Evolutionary conservation across 2,113 vertebrate species (phyloP), one percentile per base, ranked within the genome.

Genomic region (Passer montanus): DNA sequence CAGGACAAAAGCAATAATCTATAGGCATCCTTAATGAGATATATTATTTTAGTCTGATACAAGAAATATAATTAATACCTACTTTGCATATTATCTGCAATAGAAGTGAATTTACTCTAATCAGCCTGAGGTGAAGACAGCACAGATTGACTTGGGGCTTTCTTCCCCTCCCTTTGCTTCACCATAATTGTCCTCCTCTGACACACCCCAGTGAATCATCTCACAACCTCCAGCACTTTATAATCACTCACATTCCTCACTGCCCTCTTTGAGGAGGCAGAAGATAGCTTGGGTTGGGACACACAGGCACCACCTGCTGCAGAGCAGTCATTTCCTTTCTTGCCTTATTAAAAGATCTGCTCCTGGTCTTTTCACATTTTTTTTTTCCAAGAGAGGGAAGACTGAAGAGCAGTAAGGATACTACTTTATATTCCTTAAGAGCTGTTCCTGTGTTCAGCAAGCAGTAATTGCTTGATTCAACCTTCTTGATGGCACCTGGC

Each of bases 61-160:
- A 60, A 80, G 84, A 94, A 80, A 85, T 87, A 92, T 47, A 79
- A 93, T 89, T 33, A 87, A 73, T 90, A 91, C 31, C 63, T 80
- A 67, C 62, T 93, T 94, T 93, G 68, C 69, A 52, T 83, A 80
- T 76, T 89, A 85, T 89, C 89, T 96, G 58, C 41, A 91, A 55
- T 8, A 62, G 86, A 33, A 17, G 89, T 95, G 95, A 95, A 87
- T 96, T 96, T 84, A 63, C 64, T 94, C 75, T 87, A 92, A 95
- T 95, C 87, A 95, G 64, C 62, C 49, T n/a, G 59, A 97, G 92
- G 96, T 82, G 93, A 96, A 85, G 53, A 46, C 35, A 95, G 64
- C 74, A 69, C 85, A 97, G 95, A 94, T 96, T 94, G 94, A 91
- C 41, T 90, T 63, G 50, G 83, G 72, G 50, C 70, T 84, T 85